Conservation (phyloP, 2,888 invertebrate genomes). For the Adela reaumurella region DNA sequence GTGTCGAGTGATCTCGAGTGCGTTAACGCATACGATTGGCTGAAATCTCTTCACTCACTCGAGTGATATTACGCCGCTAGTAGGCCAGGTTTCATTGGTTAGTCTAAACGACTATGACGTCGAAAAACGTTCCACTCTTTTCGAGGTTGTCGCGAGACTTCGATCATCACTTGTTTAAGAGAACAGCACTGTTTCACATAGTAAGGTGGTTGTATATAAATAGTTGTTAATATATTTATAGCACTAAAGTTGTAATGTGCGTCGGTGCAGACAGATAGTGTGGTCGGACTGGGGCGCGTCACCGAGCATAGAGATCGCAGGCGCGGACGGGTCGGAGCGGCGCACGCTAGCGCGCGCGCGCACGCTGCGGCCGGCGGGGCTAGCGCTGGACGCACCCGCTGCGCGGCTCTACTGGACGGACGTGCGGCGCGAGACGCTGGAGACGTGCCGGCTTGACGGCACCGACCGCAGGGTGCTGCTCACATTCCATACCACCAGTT, state of each 20-base stretch:
- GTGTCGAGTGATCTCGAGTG: too few species aligned
- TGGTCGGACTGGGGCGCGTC: constrained; percentile 70
- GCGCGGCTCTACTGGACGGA: constrained; percentile 82
- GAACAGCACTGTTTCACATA: background rate
- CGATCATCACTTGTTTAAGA: background rate
- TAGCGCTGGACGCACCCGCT: constrained; percentile 72
- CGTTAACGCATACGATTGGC: too few species aligned
- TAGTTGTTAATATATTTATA: too few species aligned
- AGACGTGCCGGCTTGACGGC: constrained; percentile 67
- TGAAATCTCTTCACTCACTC: too few species aligned
- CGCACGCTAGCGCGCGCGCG: constrained; percentile 57
- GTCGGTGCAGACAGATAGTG: constrained; percentile 55
- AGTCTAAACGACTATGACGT: too few species aligned
- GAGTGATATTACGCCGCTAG: too few species aligned
- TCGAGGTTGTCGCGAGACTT: too few species aligned
- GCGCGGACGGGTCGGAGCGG: constrained; percentile 60
- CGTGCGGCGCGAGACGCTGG: constrained; percentile 69
- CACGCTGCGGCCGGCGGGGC: constrained; percentile 69
- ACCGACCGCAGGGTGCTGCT: constrained; percentile 59
- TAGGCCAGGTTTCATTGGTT: too few species aligned
- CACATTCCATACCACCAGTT: constrained; percentile 29
- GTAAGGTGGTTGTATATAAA: constrained; percentile 1
- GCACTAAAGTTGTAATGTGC: background rate
- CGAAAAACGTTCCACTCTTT: too few species aligned
- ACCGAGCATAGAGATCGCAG: constrained; percentile 60